Evolutionary conservation across 2,888 invertebrate genomes (phyloP).

Genomic region (Hetaerina titia): DNA sequence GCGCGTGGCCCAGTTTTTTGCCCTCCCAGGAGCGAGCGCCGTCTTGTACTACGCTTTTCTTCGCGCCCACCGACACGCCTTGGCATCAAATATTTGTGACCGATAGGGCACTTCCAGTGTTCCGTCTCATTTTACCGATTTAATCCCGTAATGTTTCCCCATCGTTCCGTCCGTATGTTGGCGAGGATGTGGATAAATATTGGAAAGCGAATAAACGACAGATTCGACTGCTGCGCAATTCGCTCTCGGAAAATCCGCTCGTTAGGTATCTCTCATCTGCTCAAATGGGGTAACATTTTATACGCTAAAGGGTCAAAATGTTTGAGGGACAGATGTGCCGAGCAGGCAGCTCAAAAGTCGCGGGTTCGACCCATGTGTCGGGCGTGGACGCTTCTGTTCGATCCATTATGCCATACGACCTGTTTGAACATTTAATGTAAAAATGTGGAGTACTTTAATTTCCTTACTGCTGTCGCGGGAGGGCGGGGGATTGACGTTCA

Average conservation of each 20-base stretch:
- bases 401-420: neutral
- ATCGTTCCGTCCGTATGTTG: too few relatives aligned
- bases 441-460: too few relatives aligned
- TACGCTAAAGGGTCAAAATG: too few relatives aligned
- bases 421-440: neutral
- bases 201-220: neutral
- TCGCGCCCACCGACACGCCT: neutral
- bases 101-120: too few relatives aligned
- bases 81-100: neutral
- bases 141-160: too few relatives aligned
- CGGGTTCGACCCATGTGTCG: too few relatives aligned
- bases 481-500: too few relatives aligned
- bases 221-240: neutral
- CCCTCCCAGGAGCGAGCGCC: neutral
- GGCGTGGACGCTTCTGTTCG: neutral
- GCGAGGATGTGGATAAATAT: neutral
- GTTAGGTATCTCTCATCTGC: neutral
- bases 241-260: neutral
- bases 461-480: too few relatives aligned
- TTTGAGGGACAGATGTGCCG: too few relatives aligned
- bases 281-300: neutral
- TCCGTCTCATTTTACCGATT: too few relatives aligned
- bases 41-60: neutral
- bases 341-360: too few relatives aligned
- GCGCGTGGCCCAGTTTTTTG: constrained; percentile 27